Conservation (phyloP, 2,797 vertebrate genomes). For the Trichosurus vulpecula region DNA sequence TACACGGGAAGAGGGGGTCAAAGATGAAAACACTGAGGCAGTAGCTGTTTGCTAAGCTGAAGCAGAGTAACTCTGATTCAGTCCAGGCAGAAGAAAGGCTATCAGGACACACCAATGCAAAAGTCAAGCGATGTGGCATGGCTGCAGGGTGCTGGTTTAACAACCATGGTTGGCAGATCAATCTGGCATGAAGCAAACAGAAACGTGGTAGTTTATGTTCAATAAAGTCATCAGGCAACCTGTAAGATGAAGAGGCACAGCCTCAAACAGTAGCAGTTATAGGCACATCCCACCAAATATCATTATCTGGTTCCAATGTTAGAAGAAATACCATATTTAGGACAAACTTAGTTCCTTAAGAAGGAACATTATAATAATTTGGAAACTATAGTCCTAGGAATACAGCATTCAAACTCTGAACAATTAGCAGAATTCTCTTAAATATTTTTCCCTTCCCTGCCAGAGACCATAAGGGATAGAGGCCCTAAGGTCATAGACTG, state of each 20-base stretch:
- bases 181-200: conserved; percentile 11
- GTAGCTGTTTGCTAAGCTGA: conserved; percentile 3
- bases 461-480: neutral
- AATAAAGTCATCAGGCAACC: conserved; percentile 13
- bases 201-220: conserved; percentile 31
- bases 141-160: conserved; percentile 9
- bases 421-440: neutral
- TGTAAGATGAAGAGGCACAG: conserved; percentile 17
- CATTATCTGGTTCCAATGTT: neutral
- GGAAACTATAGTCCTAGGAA: neutral
- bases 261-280: conserved; percentile 12
- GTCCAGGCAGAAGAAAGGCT: conserved; percentile 48
- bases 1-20: neutral
- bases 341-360: neutral
- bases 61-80: conserved; percentile 8
- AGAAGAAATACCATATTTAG: neutral
- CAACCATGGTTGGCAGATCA: neutral
- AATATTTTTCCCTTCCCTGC: neutral
- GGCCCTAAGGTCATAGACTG: neutral
- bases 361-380: neutral
- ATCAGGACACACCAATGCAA: conserved; percentile 38
- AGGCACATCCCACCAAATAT: neutral
- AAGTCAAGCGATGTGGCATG: neutral
- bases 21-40: conserved; percentile 9
- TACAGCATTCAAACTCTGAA: neutral